Evolutionary conservation across 1,140 invertebrate species (phyloP), one percentile per base, ranked within the genome.

Genomic region (Ectropis grisescens): DNA sequence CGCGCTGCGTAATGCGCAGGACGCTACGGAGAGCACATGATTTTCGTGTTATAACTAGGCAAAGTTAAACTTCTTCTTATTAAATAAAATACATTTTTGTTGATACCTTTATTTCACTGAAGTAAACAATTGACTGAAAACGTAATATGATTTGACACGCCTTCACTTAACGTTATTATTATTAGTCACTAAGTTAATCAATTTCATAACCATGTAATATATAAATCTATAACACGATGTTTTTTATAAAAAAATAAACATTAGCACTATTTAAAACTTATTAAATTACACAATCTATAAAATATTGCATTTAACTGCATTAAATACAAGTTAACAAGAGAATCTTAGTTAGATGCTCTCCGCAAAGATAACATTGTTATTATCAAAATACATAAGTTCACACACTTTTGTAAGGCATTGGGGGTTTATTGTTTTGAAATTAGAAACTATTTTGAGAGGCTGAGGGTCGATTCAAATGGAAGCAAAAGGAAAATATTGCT

Each of bases 251-350:
- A 81, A 81, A 78, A 81, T 76, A 78, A 78, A 74, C 67, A 66
- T 74, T 81, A 78, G 64, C 58, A 60, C 66, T 74, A 74, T 78
- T 75, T 74, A 71, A 81, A 71, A 64, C 71, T 69, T 64, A 61
- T 72, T 70, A 71, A 75, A 71, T 76, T 76, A 78, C 61, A 69
- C 57, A 66, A 59, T 75, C 65, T 69, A 79, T 79, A 78, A 78
- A 81, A 78, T 81, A 76, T 81, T 81, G 76, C 76, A 81, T 81
- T 78, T 58, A 74, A 69, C 75, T 74, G 75, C 75, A 72, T 72
- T 81, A 72, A 78, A 81, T 75, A 81, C 70, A 71, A 78, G 68
- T 69, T 76, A 81, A 81, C 74, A 76, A 65, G 64, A 71, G 53
- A 51, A 67, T 61, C 65, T 64, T 44, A 32, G 47, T 50, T 49